Evolutionary conservation across 2,888 invertebrate genomes (phyloP), one percentile per base, ranked within the genome.

Genomic region (Pardosa pseudoannulata): DNA sequence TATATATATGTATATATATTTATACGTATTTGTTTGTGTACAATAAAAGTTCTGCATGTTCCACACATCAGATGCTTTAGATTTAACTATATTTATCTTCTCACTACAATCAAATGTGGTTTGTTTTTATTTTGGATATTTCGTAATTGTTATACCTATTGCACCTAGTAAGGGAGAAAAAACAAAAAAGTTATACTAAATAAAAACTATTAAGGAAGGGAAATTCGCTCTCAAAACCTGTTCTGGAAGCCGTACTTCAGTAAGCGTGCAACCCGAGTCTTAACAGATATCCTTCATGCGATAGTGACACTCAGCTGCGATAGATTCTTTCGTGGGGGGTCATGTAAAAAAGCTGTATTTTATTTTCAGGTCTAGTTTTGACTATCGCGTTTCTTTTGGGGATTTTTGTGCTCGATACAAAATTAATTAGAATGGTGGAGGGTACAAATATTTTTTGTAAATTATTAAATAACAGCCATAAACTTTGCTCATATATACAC

Each of bases 191-290:
- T 9, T 3, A 16, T n/a, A n/a, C 50, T 65, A 39, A 70, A 70
- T 68, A 62, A 75, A 76, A 82, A 76, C 82, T 76, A 82, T 82
- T 82, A 82, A 75, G 75, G 76, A 70, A 75, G 27, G 56, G 23
- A 75, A 82, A 82, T 82, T n/a, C 70, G 75, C 75, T 41, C 70
- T 31, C 74, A 68, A 71, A 82, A 82, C 82, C 82, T 68, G 82
- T 82, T 82, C 36, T 46, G 64, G 70, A 71, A 75, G 68, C 36
- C 82, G 71, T 82, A 82, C 71, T 76, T 82, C 64, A 82, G 41
- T 39, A 74, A 68, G 56, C 67, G 80, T 72, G 73, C 80, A 80
- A 73, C 56, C 27, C 68, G 46, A 68, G 81, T 82, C 82, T 75
- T 75, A 70, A 80, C 73, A 62, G 75, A 75, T 82, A 82, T 82